These are phyloP conservation scores for Halesus radiatus DNA, from an alignment of 1,140 invertebrate genomes.

Conservation along the genomic window DNA sequence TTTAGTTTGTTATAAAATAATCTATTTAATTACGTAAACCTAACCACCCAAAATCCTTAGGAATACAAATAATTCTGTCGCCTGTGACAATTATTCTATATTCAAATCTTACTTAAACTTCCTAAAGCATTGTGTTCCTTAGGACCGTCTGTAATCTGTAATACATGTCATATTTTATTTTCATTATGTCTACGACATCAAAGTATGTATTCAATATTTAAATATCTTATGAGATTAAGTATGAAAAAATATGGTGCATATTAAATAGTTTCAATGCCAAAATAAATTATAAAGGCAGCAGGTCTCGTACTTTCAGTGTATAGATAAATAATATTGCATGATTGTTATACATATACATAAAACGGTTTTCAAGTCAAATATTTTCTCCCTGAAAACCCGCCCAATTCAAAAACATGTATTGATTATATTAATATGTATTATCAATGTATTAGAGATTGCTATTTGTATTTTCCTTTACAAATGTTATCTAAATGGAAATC, in stretches of 20 bases:
- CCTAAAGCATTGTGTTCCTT: too few species aligned
- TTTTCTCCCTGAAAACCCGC: slow-evolving; percentile 45
- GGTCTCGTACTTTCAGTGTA: slow-evolving; percentile 44
- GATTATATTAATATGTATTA: slow-evolving; percentile 17
- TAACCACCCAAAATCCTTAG: too few species aligned
- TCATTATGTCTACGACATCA: background rate
- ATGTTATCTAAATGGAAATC: slow-evolving; percentile 24
- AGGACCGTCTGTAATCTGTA: too few species aligned
- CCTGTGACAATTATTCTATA: too few species aligned
- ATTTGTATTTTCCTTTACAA: slow-evolving; percentile 14
- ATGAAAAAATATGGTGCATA: slow-evolving; percentile 53
- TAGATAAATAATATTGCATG: slow-evolving; percentile 53
- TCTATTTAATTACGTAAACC: too few species aligned
- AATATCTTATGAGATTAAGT: slow-evolving; percentile 38
- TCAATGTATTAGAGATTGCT: slow-evolving; percentile 30
- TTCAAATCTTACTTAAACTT: too few species aligned
- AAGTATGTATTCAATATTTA: slow-evolving; percentile 20
- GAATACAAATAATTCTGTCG: too few species aligned
- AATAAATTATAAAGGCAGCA: slow-evolving; percentile 16
- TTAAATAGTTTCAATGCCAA: slow-evolving; percentile 44
- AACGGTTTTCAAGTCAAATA: slow-evolving; percentile 50
- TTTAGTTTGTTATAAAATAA: background rate
- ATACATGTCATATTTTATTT: too few species aligned
- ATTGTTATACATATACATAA: slow-evolving; percentile 43
- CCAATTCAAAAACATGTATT: slow-evolving; percentile 25